These are phyloP conservation scores for Vespertilio murinus DNA, from an alignment of 2,797 vertebrate genomes.

Conservation along the genomic window DNA sequence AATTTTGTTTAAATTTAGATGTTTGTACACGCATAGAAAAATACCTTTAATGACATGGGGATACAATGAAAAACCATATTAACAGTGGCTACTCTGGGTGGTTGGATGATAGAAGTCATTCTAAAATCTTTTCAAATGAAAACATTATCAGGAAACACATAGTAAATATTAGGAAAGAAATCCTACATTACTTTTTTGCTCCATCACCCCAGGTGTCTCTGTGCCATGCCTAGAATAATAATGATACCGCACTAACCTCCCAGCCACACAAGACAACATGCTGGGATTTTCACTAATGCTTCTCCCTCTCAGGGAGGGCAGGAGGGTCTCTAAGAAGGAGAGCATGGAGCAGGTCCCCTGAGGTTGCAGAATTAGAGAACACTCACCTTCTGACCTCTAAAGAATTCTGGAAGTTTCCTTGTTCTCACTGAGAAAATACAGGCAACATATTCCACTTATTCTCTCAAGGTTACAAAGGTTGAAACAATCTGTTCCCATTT, in stretches of 20 bases:
- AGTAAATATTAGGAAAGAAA: neutral
- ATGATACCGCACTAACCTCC: neutral
- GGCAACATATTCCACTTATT: conserved; percentile 24
- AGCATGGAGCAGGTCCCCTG: neutral
- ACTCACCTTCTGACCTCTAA: neutral
- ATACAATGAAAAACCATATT: neutral
- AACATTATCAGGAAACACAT: neutral
- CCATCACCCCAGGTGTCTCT: neutral
- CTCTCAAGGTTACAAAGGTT: conserved; percentile 47
- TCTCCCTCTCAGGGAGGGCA: neutral
- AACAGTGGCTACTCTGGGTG: neutral
- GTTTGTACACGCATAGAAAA: neutral
- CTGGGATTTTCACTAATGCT: neutral
- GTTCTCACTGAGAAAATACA: neutral
- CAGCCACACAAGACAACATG: neutral
- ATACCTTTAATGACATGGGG: neutral
- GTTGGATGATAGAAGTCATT: neutral
- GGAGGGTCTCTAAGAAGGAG: neutral
- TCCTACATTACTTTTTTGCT: neutral
- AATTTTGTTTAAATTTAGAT: conserved; percentile 13
- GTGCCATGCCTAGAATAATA: neutral
- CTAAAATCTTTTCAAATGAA: neutral
- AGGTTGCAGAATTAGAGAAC: neutral
- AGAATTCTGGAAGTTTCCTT: neutral
- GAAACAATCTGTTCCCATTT: conserved; percentile 46